phyloP scores from a whole-genome alignment of 1,140 invertebrate genomes.

The Achatina immaculata region DNA sequence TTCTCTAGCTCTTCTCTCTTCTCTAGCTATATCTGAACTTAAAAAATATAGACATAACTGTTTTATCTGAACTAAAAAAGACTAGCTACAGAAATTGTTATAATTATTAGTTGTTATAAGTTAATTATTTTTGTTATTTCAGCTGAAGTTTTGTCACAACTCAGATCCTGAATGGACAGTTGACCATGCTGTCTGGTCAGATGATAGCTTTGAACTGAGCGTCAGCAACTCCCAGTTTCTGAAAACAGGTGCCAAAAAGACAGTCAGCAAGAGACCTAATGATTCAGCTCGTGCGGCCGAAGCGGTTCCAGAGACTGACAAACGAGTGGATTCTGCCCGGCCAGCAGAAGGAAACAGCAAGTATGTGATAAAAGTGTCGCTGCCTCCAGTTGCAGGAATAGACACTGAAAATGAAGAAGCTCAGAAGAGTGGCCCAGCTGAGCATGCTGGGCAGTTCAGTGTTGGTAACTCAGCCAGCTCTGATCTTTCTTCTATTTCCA shows the following conservation, averaged over 20 bases:
- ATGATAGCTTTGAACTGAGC: conserved; percentile 28
- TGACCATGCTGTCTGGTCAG: conserved; percentile 18
- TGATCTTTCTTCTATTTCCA: background rate
- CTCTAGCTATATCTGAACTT: too few species aligned
- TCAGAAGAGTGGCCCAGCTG: background rate
- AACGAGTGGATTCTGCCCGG: background rate
- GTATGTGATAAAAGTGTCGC: background rate
- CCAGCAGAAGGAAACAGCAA: background rate
- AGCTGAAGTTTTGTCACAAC: conserved; percentile 27
- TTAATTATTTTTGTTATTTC: too few species aligned
- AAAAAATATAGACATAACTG: too few species aligned
- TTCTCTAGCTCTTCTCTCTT: too few species aligned
- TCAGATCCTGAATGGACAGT: conserved; percentile 5
- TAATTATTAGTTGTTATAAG: too few species aligned
- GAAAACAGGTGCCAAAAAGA: conserved; percentile 10
- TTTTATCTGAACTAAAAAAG: too few species aligned
- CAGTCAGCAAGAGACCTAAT: background rate
- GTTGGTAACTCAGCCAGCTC: background rate
- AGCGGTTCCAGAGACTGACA: background rate
- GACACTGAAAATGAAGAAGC: background rate
- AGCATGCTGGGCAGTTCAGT: background rate
- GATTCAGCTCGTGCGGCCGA: background rate
- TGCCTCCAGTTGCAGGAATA: background rate
- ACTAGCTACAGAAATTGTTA: too few species aligned
- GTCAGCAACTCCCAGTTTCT: background rate